Percentiles rank a stretch among this genome's conserved stretches.
phyloP scores from a whole-genome alignment of 2,888 invertebrate species.

The Tyria jacobaeae region DNA sequence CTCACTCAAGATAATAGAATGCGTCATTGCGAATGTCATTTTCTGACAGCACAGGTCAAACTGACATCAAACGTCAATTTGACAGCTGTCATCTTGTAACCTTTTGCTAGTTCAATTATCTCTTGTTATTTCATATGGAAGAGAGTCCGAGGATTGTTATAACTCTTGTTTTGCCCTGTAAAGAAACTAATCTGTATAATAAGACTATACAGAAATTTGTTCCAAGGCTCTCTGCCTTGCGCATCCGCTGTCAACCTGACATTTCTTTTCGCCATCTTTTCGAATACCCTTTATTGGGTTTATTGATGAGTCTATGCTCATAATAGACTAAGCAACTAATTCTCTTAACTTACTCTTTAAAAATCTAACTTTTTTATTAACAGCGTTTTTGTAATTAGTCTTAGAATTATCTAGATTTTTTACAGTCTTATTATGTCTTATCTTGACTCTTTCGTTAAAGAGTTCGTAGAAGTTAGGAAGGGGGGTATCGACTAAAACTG shows the following conservation, averaged over 20 bases:
- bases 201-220: slow-evolving; percentile 1
- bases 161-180: not conserved
- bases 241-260: not conserved
- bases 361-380: slow-evolving; percentile 77
- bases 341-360: slow-evolving; percentile 78
- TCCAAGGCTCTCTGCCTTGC: not conserved
- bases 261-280: not conserved
- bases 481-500: slow-evolving; percentile 71
- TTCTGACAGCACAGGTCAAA: not conserved
- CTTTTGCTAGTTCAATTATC: not conserved
- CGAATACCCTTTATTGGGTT: not conserved
- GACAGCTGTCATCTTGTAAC: not conserved
- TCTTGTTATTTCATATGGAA: not conserved
- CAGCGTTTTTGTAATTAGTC: slow-evolving; percentile 74
- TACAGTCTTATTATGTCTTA: slow-evolving; percentile 49
- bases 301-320: not conserved
- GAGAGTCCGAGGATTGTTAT: not conserved
- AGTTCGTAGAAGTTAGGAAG: slow-evolving; percentile 78
- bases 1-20: too few relatives aligned
- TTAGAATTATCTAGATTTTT: slow-evolving; percentile 59
- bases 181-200: not conserved
- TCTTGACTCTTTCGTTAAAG: slow-evolving; percentile 69
- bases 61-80: not conserved
- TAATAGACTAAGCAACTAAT: slow-evolving; percentile 61
- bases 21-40: not conserved